Base-by-base conservation (phyloP, 2,888 invertebrate genomes). In the Callyntrura sp. region DNA sequence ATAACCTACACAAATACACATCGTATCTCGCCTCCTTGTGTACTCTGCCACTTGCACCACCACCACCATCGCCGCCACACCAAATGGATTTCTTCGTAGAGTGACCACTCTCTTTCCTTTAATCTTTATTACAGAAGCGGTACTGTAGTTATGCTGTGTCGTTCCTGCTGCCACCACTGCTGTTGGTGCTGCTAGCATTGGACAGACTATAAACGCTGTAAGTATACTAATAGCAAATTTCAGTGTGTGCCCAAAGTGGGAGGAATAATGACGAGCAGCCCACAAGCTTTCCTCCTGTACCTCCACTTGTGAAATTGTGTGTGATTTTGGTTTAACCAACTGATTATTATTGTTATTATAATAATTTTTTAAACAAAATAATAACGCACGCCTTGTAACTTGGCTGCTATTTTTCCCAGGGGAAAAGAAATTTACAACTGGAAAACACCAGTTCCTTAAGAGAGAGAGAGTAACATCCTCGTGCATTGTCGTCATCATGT, bases 161-260 rank as follows among this genome's bases (percentile, higher is more conserved):
- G 28, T 12, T 57, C 12, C 20, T 23, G 25, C 28, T 23, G 12
- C 76, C n/a, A 35, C 68, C n/a, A 45, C 17, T 70, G 9, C 20
- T 43, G 3, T 25, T 48, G 9, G 20, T n/a, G 3, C 51, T 48
- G 9, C 48, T n/a, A 43, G 17, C 45, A 45, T 9, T 4, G n/a
- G 14, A 28, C 68, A 8, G 4, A 35, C 70, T 43, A 78, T 28
- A 57, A 14, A 79, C 35, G 60, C 20, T 57, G 57, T 79, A 79
- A 57, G 17, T 60, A 57, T 51, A 76, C 12, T 76, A 35, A 60
- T 79, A 79, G 55, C 20, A 8, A 35, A 35, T 17, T 55, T 57
- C 79, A 79, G 79, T 79, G 79, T 79, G 79, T 79, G 79, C 57
- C 79, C 79, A 85, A 85, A 85, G 85, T 85, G 85, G 85, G 85